phyloP scores from a whole-genome alignment of 2,113 vertebrate genomes.

The Nipponia nippon region DNA sequence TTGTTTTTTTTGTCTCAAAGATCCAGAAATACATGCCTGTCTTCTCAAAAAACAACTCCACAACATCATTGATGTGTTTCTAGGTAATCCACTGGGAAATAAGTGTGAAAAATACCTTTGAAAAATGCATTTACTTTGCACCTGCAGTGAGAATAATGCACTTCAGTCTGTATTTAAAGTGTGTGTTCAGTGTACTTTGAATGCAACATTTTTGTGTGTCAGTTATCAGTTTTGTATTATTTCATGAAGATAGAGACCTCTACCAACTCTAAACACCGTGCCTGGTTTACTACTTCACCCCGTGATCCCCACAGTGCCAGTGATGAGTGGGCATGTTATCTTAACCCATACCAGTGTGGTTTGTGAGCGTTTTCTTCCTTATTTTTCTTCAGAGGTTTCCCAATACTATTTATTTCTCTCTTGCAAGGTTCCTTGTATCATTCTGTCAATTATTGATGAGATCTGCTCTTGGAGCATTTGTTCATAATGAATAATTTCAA shows the following conservation, averaged over 20 bases:
- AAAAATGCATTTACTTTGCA: background rate
- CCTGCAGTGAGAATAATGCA: background rate
- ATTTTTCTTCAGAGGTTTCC: background rate
- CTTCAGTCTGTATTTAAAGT: background rate
- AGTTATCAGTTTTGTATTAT: background rate
- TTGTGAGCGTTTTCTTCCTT: background rate
- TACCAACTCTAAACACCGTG: fast-evolving
- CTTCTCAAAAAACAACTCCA: background rate
- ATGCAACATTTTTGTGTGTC: background rate
- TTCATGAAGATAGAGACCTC: background rate
- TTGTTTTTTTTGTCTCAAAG: background rate
- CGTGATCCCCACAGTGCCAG: background rate
- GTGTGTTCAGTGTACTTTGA: background rate
- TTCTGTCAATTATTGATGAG: constrained; percentile 61
- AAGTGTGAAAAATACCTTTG: background rate
- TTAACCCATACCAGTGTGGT: background rate
- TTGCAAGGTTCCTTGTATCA: background rate
- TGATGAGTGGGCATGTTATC: background rate
- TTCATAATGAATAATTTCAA: constrained; percentile 57
- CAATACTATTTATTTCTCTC: background rate
- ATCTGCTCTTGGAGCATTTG: constrained; percentile 27
- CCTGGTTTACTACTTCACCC: background rate
- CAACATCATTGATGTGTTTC: background rate
- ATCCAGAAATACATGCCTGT: background rate
- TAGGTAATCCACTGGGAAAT: background rate